Conservation (phyloP, 2,113 vertebrate species). For the Rhombomys opimus region DNA sequence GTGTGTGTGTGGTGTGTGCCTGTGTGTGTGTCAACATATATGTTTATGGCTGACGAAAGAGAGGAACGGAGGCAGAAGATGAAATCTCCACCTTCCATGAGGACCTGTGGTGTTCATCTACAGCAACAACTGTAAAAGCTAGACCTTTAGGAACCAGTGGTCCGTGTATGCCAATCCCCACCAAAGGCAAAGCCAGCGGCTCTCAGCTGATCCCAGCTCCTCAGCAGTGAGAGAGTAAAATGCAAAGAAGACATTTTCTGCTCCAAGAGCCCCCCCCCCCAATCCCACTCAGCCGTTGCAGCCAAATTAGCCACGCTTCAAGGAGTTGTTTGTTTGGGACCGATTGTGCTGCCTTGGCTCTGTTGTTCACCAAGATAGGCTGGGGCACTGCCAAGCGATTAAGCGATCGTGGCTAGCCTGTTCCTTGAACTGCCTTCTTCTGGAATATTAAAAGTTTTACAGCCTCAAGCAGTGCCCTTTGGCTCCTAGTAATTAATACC, state of each 20-base stretch:
- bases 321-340: slow-evolving; percentile 7
- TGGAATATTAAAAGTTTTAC: slow-evolving; percentile 80
- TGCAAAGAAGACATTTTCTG: neutral
- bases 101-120: neutral
- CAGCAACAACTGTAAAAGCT: slow-evolving; percentile 2
- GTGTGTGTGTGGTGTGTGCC: neutral
- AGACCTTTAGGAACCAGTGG: slow-evolving; percentile 7
- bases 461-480: slow-evolving; percentile 72
- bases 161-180: neutral
- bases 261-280: neutral
- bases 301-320: slow-evolving; percentile 42
- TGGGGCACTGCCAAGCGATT: slow-evolving; percentile 71
- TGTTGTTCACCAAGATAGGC: slow-evolving; percentile 48
- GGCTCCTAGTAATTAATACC: slow-evolving; percentile 76
- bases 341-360: neutral
- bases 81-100: neutral
- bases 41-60: neutral
- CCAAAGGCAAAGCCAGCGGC: neutral
- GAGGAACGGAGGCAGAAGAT: neutral
- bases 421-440: slow-evolving; percentile 68
- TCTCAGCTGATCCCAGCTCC: neutral
- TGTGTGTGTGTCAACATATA: neutral
- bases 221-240: slow-evolving; percentile 35
- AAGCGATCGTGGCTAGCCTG: slow-evolving; percentile 15
- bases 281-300: neutral